These are phyloP conservation scores for Bucorvus abyssinicus DNA, from an alignment of 2,797 vertebrate species.

Conservation along the genomic window DNA sequence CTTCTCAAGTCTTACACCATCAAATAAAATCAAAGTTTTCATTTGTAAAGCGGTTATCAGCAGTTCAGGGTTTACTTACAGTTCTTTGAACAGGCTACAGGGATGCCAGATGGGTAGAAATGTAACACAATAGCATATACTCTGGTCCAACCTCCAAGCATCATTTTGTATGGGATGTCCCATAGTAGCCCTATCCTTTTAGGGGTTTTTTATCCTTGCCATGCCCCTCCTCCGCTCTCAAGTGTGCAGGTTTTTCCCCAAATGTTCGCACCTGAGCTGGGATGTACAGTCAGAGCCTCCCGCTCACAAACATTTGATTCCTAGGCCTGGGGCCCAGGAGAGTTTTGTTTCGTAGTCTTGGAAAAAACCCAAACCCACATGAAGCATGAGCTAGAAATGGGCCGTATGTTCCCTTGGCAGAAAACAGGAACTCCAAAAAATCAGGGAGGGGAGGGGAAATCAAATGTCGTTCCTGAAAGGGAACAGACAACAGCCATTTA, in stretches of 20 bases:
- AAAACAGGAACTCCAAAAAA: not conserved
- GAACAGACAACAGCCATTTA: not conserved
- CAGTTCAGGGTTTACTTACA: constrained; percentile 1
- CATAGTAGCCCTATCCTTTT: not conserved
- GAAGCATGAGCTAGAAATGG: not conserved
- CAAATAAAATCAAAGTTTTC: constrained; percentile 34
- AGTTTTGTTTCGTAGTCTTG: not conserved
- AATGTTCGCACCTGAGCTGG: not conserved
- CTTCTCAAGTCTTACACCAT: not conserved
- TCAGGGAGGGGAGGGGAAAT: accelerated
- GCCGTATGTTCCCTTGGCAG: not conserved
- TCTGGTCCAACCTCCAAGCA: not conserved
- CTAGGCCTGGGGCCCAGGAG: not conserved
- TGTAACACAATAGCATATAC: not conserved
- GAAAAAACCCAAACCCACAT: not conserved
- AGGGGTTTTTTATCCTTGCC: not conserved
- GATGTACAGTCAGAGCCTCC: not conserved
- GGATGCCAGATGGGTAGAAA: not conserved
- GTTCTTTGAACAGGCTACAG: not conserved
- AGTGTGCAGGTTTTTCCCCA: not conserved
- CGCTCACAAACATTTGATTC: not conserved
- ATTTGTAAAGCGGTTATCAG: constrained; percentile 1
- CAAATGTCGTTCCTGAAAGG: not conserved
- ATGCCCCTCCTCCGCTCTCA: not conserved
- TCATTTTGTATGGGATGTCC: not conserved